Base-by-base conservation (phyloP, 2,888 invertebrate species). In the Clepsis dumicolana region DNA sequence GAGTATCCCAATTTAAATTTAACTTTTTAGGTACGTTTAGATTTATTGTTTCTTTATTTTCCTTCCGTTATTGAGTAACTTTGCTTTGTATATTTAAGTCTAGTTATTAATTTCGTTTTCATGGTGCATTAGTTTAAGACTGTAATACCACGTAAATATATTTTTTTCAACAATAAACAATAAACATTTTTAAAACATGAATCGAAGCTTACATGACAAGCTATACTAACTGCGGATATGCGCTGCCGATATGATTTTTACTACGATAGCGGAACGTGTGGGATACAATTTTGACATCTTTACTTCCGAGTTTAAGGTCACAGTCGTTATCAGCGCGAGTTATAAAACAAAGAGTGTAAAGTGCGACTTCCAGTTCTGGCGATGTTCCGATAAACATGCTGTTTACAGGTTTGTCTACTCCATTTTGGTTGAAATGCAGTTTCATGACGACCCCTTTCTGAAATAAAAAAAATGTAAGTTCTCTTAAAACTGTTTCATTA, bases 281-380 rank as follows among this genome's bases (percentile, higher is more conserved):
- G 0, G 98, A 97, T 72, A 96, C 89, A 72, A 98, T 96, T 71
- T 95, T 94, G 72, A 98, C 95, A 72, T 95, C 95, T 70, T 95
- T 95, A 38, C 96, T 96, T 70, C 94, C 95, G 69, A 98, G 88
- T 63, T 95, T 95, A 12, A 98, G 93, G 0, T 96, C 96, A 77
- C 98, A 98, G 4, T 95, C 94, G 69, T 94, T 93, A 77, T 97
- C 96, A 0, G 96, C 95, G 63, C 97, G 95, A 14, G 96, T 91
- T 52, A 97, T 91, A 84, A 97, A 98, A 82, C 98, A 99, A 4
- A 98, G 94, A 0, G 98, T 97, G 85, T 98, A 98, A 2, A 98
- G 86, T 0, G 98, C 97, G 90, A 99, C 94, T 87, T 99, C 98
- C 73, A 98, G 92, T 88, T 98, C 98, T 0, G 98, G 98, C 63